phyloP scores from a whole-genome alignment of 2,797 vertebrate genomes.

The Etheostoma nigrum region DNA sequence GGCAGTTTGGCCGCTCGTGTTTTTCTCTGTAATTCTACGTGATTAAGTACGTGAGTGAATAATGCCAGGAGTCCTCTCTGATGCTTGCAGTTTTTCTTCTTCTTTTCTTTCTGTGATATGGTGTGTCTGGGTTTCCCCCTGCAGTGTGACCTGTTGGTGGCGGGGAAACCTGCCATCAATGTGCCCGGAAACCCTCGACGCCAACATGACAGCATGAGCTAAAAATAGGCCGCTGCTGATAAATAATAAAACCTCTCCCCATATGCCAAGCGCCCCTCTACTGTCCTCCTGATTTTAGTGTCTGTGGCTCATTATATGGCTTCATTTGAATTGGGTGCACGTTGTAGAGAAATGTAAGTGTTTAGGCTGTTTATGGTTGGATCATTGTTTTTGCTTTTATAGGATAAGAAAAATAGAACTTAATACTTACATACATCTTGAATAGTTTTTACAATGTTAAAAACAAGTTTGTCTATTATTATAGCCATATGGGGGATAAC shows the following conservation, averaged over 20 bases:
- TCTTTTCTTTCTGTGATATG: neutral
- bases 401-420: neutral
- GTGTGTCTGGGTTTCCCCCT: slow-evolving; percentile 59
- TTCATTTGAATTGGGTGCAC: slow-evolving; percentile 28
- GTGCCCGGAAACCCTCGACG: slow-evolving; percentile 75
- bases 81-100: slow-evolving; percentile 16
- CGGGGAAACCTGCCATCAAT: slow-evolving; percentile 78
- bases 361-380: neutral
- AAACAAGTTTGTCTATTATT: neutral
- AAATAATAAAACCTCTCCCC: slow-evolving; percentile 77
- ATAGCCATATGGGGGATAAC: neutral
- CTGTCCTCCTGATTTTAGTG: slow-evolving; percentile 43
- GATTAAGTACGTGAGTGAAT: slow-evolving; percentile 58
- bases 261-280: slow-evolving; percentile 57
- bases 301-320: slow-evolving; percentile 39
- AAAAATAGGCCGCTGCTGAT: slow-evolving; percentile 78
- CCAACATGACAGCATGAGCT: slow-evolving; percentile 66
- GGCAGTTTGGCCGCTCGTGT: slow-evolving; percentile 38
- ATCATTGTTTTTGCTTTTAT: neutral
- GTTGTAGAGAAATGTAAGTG: slow-evolving; percentile 8
- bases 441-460: neutral
- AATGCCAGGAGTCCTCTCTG: slow-evolving; percentile 57
- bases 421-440: neutral
- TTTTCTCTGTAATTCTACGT: slow-evolving; percentile 60
- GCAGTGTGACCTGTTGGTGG: slow-evolving; percentile 72